Evolutionary conservation across 35 echinoderm and acorn worm genomes (phyloP).

Genomic region (Ophioderma brevispina): DNA sequence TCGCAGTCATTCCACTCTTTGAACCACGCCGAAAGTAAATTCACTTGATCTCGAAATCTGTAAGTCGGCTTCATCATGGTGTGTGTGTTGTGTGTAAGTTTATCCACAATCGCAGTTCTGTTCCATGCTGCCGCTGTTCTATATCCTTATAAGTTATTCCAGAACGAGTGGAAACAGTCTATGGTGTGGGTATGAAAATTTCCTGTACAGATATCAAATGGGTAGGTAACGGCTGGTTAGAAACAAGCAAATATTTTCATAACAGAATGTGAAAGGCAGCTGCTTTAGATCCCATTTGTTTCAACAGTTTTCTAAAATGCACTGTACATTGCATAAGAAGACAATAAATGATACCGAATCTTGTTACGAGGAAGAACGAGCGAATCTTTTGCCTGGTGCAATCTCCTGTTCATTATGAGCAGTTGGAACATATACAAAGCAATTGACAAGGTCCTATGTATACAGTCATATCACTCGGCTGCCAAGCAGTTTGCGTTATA

Average conservation of each 20-base stretch:
- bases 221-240: background rate
- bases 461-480: background rate
- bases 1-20: constrained; percentile 99
- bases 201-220: background rate
- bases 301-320: background rate
- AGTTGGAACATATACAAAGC: background rate
- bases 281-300: background rate
- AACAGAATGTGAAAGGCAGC: background rate
- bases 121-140: constrained; percentile 11
- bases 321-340: background rate
- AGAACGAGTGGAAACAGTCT: background rate
- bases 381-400: background rate
- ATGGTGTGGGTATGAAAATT: background rate
- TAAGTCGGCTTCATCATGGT: constrained; percentile 82
- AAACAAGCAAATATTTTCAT: background rate
- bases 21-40: constrained; percentile 77
- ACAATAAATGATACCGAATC: background rate
- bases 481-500: background rate
- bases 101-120: background rate
- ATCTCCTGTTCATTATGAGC: background rate
- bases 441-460: background rate
- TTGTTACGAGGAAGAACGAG: no score
- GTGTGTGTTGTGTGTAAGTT: background rate
- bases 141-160: background rate
- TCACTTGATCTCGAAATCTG: constrained; percentile 90